Conservation (phyloP, 35 echinoderm and acorn worm genomes). For the Patiria miniata region DNA sequence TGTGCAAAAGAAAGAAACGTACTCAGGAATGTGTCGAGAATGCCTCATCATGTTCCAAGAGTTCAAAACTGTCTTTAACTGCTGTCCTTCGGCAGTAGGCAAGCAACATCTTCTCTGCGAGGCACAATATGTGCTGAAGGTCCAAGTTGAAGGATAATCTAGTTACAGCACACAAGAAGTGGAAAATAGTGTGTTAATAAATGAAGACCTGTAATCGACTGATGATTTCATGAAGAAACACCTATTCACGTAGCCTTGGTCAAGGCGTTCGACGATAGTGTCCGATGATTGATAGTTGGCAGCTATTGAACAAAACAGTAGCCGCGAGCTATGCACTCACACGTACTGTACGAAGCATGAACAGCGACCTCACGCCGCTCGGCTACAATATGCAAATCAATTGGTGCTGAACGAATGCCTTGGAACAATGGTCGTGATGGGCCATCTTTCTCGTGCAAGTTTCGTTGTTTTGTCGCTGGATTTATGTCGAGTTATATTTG, state of each 20-base stretch:
- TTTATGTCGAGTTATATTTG: too few relatives aligned
- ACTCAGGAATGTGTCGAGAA: background rate
- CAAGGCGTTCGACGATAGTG: too few relatives aligned
- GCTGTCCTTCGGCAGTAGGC: conserved; percentile 76
- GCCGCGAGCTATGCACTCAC: too few relatives aligned
- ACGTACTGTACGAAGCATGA: too few relatives aligned
- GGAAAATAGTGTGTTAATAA: background rate
- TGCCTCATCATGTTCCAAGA: conserved; percentile 1
- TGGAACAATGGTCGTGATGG: too few relatives aligned
- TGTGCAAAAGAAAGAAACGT: background rate
- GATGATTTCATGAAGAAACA: background rate
- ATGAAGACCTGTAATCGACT: background rate
- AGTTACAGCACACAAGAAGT: background rate
- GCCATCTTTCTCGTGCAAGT: too few relatives aligned
- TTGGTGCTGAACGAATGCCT: too few relatives aligned
- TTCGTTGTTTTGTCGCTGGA: too few relatives aligned
- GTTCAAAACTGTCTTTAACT: conserved; percentile 58
- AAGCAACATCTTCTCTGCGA: conserved; percentile 69
- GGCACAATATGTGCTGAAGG: conserved; percentile 54
- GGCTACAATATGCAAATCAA: too few relatives aligned
- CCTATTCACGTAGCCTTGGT: background rate
- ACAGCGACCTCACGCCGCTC: too few relatives aligned
- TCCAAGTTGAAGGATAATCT: conserved; percentile 76
- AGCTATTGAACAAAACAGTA: background rate
- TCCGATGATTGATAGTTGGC: too few relatives aligned